Evolutionary conservation across 2,113 vertebrate genomes (phyloP).

Genomic region (Hyperopisus bebe): DNA sequence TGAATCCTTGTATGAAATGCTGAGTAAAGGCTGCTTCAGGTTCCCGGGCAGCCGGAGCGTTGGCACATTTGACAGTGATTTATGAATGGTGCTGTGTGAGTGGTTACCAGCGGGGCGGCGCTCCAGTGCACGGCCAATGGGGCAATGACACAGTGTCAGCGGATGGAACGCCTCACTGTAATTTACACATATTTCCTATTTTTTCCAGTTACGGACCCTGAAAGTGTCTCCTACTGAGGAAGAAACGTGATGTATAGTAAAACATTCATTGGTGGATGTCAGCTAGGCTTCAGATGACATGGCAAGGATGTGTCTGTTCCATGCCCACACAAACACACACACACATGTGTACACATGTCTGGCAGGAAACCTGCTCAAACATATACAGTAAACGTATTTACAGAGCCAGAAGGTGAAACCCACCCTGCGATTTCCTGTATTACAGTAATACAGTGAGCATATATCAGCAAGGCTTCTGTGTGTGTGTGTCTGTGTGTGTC

Average conservation of each 20-base stretch:
- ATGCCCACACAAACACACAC: neutral
- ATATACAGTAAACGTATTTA: neutral
- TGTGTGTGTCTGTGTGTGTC: neutral
- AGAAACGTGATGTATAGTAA: neutral
- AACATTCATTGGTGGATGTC: neutral
- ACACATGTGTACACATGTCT: neutral
- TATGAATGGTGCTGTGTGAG: neutral
- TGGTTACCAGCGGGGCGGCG: neutral
- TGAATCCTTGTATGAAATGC: neutral
- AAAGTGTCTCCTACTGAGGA: neutral
- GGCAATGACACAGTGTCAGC: neutral
- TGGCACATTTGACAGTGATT: slow-evolving; percentile 1
- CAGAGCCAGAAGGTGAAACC: neutral
- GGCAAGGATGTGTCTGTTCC: neutral
- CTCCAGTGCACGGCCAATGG: neutral
- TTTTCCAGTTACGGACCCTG: neutral
- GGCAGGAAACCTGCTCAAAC: neutral
- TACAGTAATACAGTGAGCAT: neutral
- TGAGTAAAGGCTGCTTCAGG: neutral
- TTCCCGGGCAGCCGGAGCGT: neutral
- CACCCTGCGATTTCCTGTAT: neutral
- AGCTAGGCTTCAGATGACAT: neutral
- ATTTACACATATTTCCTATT: neutral
- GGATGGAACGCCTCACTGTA: neutral
- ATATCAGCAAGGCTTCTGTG: neutral